Evolutionary conservation across 2,113 vertebrate species (phyloP).

Genomic region (mouse (Mus musculus)): DNA sequence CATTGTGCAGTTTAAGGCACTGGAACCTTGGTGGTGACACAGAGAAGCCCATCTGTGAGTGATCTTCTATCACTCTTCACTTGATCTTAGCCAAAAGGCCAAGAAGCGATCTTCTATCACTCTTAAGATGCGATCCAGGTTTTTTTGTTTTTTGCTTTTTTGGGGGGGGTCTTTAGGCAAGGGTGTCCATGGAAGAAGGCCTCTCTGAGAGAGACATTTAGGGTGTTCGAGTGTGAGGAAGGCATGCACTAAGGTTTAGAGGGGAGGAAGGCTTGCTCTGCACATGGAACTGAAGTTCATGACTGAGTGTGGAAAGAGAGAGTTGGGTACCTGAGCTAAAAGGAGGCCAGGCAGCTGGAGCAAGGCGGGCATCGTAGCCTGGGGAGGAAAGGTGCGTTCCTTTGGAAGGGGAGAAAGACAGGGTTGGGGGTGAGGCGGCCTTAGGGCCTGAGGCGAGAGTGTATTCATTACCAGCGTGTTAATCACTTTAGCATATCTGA

Average conservation of each 20-base stretch:
- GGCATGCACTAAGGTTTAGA: not conserved
- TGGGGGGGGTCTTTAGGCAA: not conserved
- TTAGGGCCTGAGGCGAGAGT: not conserved
- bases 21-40: not conserved
- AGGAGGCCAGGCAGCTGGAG: not conserved
- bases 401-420: not conserved
- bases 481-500: not conserved
- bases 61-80: not conserved
- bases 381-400: not conserved
- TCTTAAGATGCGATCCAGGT: not conserved
- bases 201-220: not conserved
- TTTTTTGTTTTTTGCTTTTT: not conserved
- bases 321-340: rapidly evolving
- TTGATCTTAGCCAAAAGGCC: too few species aligned
- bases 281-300: not conserved
- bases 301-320: not conserved
- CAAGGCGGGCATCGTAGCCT: not conserved
- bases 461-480: not conserved
- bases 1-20: not conserved
- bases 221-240: not conserved
- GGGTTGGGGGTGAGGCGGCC: not conserved
- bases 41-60: too few species aligned
- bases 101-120: not conserved
- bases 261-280: rapidly evolving
- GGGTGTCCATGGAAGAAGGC: not conserved